A percentile compares a stretch with the other conserved stretches of the same genome.
These are phyloP conservation scores for Prionailurus viverrinus DNA, from an alignment of 2,113 vertebrate genomes.

Conservation along the genomic window DNA sequence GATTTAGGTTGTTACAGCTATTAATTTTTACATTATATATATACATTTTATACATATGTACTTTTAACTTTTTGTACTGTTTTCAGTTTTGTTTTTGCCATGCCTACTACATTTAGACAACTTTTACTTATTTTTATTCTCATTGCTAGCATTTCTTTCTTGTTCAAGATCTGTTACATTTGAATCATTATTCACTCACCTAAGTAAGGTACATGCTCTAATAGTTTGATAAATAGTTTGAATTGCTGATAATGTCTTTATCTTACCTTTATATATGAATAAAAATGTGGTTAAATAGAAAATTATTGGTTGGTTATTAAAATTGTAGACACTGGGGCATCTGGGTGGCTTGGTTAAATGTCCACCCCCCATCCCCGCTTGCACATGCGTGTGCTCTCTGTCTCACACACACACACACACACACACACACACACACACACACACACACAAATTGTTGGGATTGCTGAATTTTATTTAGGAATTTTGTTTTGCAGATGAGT, in stretches of 20 bases:
- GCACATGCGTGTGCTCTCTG: no score
- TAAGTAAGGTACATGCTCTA: background rate
- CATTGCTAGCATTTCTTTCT: background rate
- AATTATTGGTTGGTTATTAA: background rate
- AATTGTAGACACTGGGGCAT: background rate
- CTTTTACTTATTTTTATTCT: background rate
- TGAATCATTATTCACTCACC: background rate
- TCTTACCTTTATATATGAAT: background rate
- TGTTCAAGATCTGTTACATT: background rate
- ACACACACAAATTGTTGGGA: no score
- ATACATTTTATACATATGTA: background rate
- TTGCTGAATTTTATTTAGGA: background rate
- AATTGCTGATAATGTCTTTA: background rate
- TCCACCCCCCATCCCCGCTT: no score
- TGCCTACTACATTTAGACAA: background rate
- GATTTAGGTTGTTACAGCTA: background rate
- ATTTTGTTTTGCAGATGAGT: background rate
- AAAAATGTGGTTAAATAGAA: background rate
- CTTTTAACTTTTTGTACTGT: background rate
- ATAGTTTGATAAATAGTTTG: background rate
- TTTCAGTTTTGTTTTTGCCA: background rate
- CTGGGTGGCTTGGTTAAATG: no score
- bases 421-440: no score
- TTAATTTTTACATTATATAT: background rate
- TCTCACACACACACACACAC: no score